Conservation (phyloP, 2,797 vertebrate species). For the Tragopan temminckii region DNA sequence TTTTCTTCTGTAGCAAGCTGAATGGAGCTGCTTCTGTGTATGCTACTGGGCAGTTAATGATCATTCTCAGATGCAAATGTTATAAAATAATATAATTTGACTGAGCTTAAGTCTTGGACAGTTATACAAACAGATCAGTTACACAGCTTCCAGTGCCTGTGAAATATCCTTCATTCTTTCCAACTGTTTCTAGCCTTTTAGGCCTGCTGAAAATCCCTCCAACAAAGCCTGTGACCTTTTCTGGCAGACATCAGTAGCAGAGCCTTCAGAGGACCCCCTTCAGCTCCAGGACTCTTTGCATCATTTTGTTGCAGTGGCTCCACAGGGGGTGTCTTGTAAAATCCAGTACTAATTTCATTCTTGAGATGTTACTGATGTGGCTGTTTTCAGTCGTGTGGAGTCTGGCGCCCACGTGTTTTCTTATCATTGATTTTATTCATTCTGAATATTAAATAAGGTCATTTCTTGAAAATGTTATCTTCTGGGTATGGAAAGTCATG, state of each 20-base stretch:
- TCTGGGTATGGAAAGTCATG: not conserved
- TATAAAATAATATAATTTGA: not conserved
- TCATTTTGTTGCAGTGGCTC: slow-evolving; percentile 50
- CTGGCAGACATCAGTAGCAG: slow-evolving; percentile 51
- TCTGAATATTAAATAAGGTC: not conserved
- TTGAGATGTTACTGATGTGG: not conserved
- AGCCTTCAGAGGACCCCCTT: slow-evolving; percentile 58
- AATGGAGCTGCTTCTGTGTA: not conserved
- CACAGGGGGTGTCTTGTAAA: slow-evolving; percentile 41
- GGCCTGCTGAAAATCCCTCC: slow-evolving; percentile 70
- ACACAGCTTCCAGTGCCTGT: slow-evolving; percentile 37
- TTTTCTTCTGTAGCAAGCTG: not conserved
- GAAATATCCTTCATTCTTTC: slow-evolving; percentile 43
- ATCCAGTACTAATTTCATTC: slow-evolving; percentile 39
- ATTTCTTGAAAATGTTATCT: not conserved
- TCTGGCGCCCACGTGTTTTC: not conserved
- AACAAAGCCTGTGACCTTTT: slow-evolving; percentile 78
- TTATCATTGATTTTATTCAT: not conserved
- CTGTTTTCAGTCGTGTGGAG: not conserved
- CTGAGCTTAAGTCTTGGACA: not conserved
- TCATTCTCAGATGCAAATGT: not conserved
- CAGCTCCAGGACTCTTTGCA: slow-evolving; percentile 43
- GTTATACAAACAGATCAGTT: slow-evolving; percentile 19
- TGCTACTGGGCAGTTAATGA: not conserved
- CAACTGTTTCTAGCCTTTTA: slow-evolving; percentile 54